A percentile compares a stretch with the other conserved stretches of the same genome.
phyloP scores from a whole-genome alignment of 2,797 vertebrate genomes.

The Gallinago solitaria region DNA sequence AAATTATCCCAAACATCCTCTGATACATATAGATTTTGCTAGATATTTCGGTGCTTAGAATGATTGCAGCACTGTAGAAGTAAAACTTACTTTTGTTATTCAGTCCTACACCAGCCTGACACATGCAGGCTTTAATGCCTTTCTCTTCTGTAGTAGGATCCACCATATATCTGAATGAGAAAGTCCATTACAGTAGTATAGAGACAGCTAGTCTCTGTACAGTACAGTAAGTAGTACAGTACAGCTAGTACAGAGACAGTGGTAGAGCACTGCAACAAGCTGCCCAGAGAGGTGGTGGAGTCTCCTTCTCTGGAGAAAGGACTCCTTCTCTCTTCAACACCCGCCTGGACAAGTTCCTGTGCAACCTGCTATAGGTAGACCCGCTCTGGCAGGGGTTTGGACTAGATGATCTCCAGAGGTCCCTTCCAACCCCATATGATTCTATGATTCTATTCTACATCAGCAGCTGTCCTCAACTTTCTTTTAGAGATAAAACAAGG shows the following conservation, averaged over 20 bases:
- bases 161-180: neutral
- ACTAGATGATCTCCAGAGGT: too few species aligned
- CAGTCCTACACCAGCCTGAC: neutral
- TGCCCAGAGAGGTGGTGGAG: too few species aligned
- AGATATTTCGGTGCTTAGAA: neutral
- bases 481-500: neutral
- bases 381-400: too few species aligned
- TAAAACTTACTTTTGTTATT: neutral
- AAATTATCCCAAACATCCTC: neutral
- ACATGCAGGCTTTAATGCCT: neutral
- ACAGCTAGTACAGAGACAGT: too few species aligned
- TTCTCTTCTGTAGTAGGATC: neutral
- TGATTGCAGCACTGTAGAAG: neutral
- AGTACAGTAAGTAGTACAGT: too few species aligned
- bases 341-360: too few species aligned
- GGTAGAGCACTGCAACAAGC: too few species aligned
- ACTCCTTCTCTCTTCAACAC: too few species aligned
- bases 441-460: neutral
- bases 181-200: neutral
- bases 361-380: too few species aligned
- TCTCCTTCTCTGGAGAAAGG: too few species aligned
- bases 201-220: neutral
- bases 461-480: neutral
- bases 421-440: too few species aligned
- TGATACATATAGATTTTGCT: neutral